A percentile compares a stretch with the other conserved stretches of the same genome.
Evolutionary conservation across 2,888 invertebrate species (phyloP).

Genomic region (Nemotelus pantherinus): DNA sequence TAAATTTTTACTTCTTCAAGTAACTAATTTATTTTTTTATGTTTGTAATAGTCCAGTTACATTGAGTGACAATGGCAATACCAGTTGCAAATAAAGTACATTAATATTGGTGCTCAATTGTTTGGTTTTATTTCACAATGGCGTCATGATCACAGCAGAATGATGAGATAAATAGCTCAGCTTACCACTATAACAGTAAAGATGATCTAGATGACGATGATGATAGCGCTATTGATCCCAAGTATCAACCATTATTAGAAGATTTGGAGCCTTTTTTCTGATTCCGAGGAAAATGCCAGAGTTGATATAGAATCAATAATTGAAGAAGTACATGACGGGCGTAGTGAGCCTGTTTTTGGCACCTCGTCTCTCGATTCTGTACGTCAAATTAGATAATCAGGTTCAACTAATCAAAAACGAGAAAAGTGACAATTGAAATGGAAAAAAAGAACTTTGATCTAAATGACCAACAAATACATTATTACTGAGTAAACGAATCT

Average conservation of each 20-base stretch:
- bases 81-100: background rate
- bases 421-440: slow-evolving; percentile 25
- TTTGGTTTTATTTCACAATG: background rate
- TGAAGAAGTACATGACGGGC: background rate
- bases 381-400: slow-evolving; percentile 13
- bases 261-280: slow-evolving; percentile 26
- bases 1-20: slow-evolving; percentile 23
- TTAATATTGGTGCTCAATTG: background rate
- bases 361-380: slow-evolving; percentile 1
- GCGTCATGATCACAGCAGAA: slow-evolving; percentile 1
- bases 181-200: slow-evolving; percentile 19
- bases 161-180: background rate
- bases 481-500: slow-evolving; percentile 35
- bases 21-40: slow-evolving; percentile 15
- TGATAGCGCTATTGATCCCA: slow-evolving; percentile 31
- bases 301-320: slow-evolving; percentile 27
- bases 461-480: slow-evolving; percentile 15
- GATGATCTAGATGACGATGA: slow-evolving; percentile 36
- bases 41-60: slow-evolving; percentile 14
- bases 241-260: slow-evolving; percentile 29
- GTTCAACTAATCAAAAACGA: background rate
- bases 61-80: slow-evolving; percentile 8
- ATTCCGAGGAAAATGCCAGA: slow-evolving; percentile 7
- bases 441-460: slow-evolving; percentile 27
- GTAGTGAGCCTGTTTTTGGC: slow-evolving; percentile 1